Percentiles rank a stretch among this genome's conserved stretches.
phyloP scores from a whole-genome alignment of 2,888 invertebrate genomes.

The Drosophila histrio region DNA sequence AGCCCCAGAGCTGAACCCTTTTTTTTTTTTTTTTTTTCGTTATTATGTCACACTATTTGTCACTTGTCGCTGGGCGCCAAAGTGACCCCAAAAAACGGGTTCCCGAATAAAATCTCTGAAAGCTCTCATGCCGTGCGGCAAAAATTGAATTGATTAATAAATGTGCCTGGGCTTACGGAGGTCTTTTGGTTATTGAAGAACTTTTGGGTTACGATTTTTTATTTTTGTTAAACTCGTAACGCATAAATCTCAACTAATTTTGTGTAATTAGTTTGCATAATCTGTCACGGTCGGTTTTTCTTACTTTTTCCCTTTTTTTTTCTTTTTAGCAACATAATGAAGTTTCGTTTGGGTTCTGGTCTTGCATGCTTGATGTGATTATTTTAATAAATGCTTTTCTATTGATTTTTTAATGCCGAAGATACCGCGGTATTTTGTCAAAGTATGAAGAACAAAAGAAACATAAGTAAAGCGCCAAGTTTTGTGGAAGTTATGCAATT shows the following conservation, averaged over 20 bases:
- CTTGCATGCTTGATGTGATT: constrained; percentile 58
- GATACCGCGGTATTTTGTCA: constrained; percentile 61
- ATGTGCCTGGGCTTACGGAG: constrained; percentile 32
- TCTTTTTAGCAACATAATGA: constrained; percentile 52
- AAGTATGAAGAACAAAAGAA: constrained; percentile 25
- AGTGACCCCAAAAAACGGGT: constrained; percentile 44
- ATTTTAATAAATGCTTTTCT: constrained; percentile 77
- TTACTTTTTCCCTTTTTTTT: constrained; percentile 30
- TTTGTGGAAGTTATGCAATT: constrained; percentile 38
- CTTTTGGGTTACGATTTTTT: constrained; percentile 38
- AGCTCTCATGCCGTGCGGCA: constrained; percentile 59
- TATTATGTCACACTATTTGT: constrained; percentile 76
- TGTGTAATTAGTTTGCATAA: constrained; percentile 78
- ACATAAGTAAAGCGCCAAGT: constrained; percentile 1
- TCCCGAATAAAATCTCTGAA: constrained; percentile 17
- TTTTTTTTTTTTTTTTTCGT: constrained; percentile 42
- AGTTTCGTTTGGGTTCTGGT: constrained; percentile 44
- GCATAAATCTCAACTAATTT: constrained; percentile 77
- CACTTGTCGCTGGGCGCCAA: constrained; percentile 58
- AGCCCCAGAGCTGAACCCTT: constrained; percentile 56
- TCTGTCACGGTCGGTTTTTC: constrained; percentile 69
- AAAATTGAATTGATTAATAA: constrained; percentile 77
- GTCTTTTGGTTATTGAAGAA: constrained; percentile 31
- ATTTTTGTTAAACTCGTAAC: constrained; percentile 28
- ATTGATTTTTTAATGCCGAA: constrained; percentile 53